Base-by-base conservation (phyloP, 2,797 vertebrate species). In the Melanotaenia trifasciata region DNA sequence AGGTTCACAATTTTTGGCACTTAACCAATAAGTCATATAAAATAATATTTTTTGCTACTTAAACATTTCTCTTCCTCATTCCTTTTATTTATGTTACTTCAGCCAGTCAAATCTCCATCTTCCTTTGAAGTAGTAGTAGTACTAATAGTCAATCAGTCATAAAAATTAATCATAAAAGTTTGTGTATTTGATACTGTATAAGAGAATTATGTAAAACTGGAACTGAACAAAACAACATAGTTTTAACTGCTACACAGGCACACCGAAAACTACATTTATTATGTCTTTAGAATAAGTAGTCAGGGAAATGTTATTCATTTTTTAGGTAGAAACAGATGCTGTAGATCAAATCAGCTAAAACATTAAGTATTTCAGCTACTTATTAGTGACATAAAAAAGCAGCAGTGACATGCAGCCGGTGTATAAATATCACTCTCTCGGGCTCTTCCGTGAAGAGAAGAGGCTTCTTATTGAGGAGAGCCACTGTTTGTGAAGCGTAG, bases 401-500 rank as follows among this genome's bases (percentile, higher is more conserved):
- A 67, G 74, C 70, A 80, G 90, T 83, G 84, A 92, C 85, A 89
- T 87, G 74, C 75, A 90, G 76, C 71, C 70, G 30, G 88, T 81
- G 87, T 91, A 92, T 88, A 92, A 91, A 93, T 90, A 92, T 90
- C 80, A 20, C 87, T 89, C 85, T 91, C 84, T 78, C 79, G 14
- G 87, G 85, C 88, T 91, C 85, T 87, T 93, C 86, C 61, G 24
- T 87, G 89, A 93, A 92, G 84, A 93, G 89, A 91, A 92, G 85
- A 92, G 87, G 83, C 89, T 91, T 83, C 89, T 92, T 86, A 90
- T 86, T 93, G 89, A 93, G 89, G 88, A 92, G 88, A 87, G 80
- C 81, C 84, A 90, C 84, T 92, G 91, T 93, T 93, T 91, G 92
- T 84, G 13, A 91, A 93, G 90, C 86, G 82, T 90, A 92, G 90